Evolutionary conservation across 2,797 vertebrate species (phyloP).

Genomic region (Hoplostethus atlanticus): DNA sequence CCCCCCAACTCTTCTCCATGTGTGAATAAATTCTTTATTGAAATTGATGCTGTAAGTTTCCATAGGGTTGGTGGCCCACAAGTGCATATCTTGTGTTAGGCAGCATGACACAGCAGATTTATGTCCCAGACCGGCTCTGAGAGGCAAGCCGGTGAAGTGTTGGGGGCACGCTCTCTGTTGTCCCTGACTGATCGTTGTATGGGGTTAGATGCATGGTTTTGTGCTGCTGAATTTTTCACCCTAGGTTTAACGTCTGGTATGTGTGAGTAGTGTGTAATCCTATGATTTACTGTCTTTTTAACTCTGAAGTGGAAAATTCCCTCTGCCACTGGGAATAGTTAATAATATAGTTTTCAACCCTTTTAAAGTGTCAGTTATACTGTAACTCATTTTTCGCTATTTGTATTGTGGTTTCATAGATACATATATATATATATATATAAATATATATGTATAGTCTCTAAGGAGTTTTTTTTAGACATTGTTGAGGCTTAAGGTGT

Average conservation of each 20-base stretch:
- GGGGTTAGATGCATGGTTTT: slow-evolving; percentile 57
- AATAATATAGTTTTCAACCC: slow-evolving; percentile 50
- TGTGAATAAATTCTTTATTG: slow-evolving; percentile 70
- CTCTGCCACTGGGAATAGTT: slow-evolving; percentile 63
- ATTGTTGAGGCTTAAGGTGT: slow-evolving; percentile 8
- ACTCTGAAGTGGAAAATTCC: slow-evolving; percentile 70
- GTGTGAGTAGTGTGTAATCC: slow-evolving; percentile 61
- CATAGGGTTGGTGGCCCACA: slow-evolving; percentile 56
- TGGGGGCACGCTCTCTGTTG: slow-evolving; percentile 54
- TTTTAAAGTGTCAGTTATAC: slow-evolving; percentile 8
- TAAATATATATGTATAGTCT: slow-evolving; percentile 1
- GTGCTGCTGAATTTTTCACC: slow-evolving; percentile 74
- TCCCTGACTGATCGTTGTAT: slow-evolving; percentile 58
- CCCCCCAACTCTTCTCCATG: slow-evolving; percentile 46
- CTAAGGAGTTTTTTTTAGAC: not conserved
- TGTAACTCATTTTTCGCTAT: slow-evolving; percentile 1
- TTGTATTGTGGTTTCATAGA: slow-evolving; percentile 20
- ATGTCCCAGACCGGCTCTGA: slow-evolving; percentile 30
- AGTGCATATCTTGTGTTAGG: slow-evolving; percentile 63
- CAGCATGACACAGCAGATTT: slow-evolving; percentile 72
- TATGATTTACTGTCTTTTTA: slow-evolving; percentile 74
- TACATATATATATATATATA: slow-evolving; percentile 1
- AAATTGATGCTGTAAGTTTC: slow-evolving; percentile 76
- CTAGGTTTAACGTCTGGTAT: slow-evolving; percentile 81
- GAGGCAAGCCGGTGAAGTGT: slow-evolving; percentile 64